Base-by-base conservation (phyloP, 2,888 invertebrate species). In the Linnaemya vulpina region DNA sequence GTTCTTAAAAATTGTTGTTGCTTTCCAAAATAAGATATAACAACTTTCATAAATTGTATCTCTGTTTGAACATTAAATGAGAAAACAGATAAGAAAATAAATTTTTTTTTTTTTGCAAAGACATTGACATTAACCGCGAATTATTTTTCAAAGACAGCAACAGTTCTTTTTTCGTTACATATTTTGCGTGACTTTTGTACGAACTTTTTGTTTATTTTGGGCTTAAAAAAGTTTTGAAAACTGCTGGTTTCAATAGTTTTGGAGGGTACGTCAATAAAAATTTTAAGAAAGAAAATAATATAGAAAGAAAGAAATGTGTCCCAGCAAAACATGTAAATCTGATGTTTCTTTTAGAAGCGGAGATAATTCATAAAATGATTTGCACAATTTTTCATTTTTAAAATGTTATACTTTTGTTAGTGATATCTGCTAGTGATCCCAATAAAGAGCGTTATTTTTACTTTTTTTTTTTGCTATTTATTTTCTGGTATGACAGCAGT, bases 61-160 rank as follows among this genome's bases (percentile, higher is more conserved):
- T 60, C 38, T 38, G 38, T 30, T 22, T 43, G 15, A 63, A 75
- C 55, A 67, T 11, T 53, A 51, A 74, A 63, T 30, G 43, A 20
- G 15, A 62, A 13, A 46, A 49, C 30, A 30, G 2, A 30, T 38
- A 51, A 3, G 38, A 58, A 15, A 58, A 15, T 10, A 75, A 17
- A 22, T 20, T 60, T 8, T 55, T 60, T 35, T 35, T 63, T 15
- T 20, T 40, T 38, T 38, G 38, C 65, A 74, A 63, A 76, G 71
- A 51, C 76, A 80, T 79, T 84, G 79, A 75, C 79, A 79, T 84
- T 75, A 79, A 53, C 79, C 65, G 60, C 63, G 60, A 80, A 75
- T 60, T 76, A 73, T 67, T 71, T 73, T 76, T 43, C 53, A 80
- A 65, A 68, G 43, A 76, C 60, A 80, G 67, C 71, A 79, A 65